Evolutionary conservation across 1,140 invertebrate genomes (phyloP).

Genomic region (Lordiphosa collinella): DNA sequence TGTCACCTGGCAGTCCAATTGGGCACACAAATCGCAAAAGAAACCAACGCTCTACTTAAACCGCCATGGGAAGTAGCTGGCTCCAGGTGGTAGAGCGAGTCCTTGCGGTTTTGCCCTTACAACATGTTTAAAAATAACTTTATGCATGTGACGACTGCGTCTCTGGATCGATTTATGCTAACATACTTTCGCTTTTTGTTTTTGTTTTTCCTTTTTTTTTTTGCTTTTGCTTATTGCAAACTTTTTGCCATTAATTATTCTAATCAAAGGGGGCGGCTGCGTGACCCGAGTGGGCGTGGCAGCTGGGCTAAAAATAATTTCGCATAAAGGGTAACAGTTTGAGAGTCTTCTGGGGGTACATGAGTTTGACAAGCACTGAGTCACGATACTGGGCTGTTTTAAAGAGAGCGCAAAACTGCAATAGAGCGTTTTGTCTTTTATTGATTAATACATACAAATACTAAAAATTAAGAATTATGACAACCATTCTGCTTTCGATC

Average conservation of each 20-base stretch:
- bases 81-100: constrained; percentile 17
- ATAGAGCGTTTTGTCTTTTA: too few relatives aligned
- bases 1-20: constrained; percentile 53
- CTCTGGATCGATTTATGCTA: constrained; percentile 65
- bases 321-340: constrained; percentile 6
- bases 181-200: constrained; percentile 70
- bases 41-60: constrained; percentile 10
- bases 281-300: constrained; percentile 21
- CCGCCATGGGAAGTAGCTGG: constrained; percentile 5
- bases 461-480: too few relatives aligned
- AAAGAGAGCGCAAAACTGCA: too few relatives aligned
- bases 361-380: background rate
- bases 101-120: constrained; percentile 40
- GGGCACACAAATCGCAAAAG: constrained; percentile 43
- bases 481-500: too few relatives aligned
- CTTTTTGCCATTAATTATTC: constrained; percentile 56
- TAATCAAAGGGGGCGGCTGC: constrained; percentile 47
- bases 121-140: constrained; percentile 64
- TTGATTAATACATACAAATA: too few relatives aligned
- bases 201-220: constrained; percentile 6
- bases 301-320: constrained; percentile 21
- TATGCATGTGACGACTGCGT: constrained; percentile 24
- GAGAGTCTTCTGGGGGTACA: background rate
- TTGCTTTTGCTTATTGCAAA: constrained; percentile 35
- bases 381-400: too few relatives aligned